A percentile compares a stretch with the other conserved stretches of the same genome.
These are phyloP conservation scores for Carpatolechia fugitivella DNA, from an alignment of 2,888 invertebrate genomes.

Conservation along the genomic window DNA sequence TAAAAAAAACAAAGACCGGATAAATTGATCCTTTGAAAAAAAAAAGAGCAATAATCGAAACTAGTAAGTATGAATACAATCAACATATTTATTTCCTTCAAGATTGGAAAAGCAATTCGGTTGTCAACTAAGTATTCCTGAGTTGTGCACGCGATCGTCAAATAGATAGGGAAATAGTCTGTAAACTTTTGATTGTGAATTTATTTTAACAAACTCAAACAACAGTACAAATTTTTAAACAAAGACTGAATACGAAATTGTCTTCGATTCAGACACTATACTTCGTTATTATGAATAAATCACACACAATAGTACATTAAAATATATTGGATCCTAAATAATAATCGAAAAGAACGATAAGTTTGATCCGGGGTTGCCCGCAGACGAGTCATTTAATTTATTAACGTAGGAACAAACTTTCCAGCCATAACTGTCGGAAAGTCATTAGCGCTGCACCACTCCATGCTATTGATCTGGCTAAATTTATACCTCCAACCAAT, in stretches of 20 bases:
- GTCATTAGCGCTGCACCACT: slow-evolving; percentile 53
- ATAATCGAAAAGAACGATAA: too few relatives aligned
- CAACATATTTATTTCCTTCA: neutral
- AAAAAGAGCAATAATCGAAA: too few relatives aligned
- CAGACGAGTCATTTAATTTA: neutral
- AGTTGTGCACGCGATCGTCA: slow-evolving; percentile 38
- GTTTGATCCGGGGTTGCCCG: neutral
- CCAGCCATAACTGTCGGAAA: slow-evolving; percentile 28
- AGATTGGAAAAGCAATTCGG: slow-evolving; percentile 43
- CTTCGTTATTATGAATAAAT: too few relatives aligned
- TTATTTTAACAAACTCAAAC: slow-evolving; percentile 23
- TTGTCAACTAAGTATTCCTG: slow-evolving; percentile 38
- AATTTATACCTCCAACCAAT: slow-evolving; percentile 43
- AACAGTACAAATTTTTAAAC: too few relatives aligned
- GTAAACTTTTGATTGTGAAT: slow-evolving; percentile 43
- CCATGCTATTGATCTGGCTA: slow-evolving; percentile 57
- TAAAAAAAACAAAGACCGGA: too few relatives aligned
- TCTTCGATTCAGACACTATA: too few relatives aligned
- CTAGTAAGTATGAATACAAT: too few relatives aligned
- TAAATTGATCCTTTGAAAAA: too few relatives aligned
- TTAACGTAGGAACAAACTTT: slow-evolving; percentile 23
- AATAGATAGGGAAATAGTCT: slow-evolving; percentile 36
- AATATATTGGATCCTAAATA: too few relatives aligned
- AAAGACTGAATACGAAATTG: too few relatives aligned
- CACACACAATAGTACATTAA: too few relatives aligned